Base-by-base conservation (phyloP, 2,113 vertebrate species). In the Pyrgilauda ruficollis region DNA sequence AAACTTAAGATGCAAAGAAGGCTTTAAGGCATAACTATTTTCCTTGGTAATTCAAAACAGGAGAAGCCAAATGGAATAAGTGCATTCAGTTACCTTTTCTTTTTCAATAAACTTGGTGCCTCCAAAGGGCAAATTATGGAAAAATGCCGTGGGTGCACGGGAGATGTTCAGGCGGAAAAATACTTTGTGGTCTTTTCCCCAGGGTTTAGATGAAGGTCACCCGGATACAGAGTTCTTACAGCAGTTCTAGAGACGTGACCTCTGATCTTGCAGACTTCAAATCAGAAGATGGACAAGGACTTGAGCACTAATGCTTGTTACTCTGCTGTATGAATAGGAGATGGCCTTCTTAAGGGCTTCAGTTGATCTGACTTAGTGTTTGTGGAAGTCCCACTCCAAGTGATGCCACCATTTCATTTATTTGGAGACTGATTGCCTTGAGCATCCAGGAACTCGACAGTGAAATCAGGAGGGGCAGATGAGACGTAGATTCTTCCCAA, bases 91-190 rank as follows among this genome's bases (percentile, higher is more conserved):
- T 67, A 70, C 75, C 22, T 62, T 92, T 93, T 93, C 23, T 87
- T 92, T 94, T 84, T 94, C 83, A 88, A 80, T 96, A 97, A 96
- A 96, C 97, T 91, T 94, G 68, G 22, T 97, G 95, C 97, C 96
- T 94, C 87, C 92, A 86, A 89, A 95, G 39, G 46, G 59, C 79
- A 93, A 89, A 92, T 92, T 89, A 88, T 96, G 96, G 97, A 97
- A 97, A 97, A 97, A 97, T 97, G 96, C 95, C 96, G 68, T 95
- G 95, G 95, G 96, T 95, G 86, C 76, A 87, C 43, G 43, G 61
- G 84, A 79, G 96, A 97, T 96, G 81, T 74, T 95, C 81, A 87
- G 85, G 62, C 2, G 94, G 95, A 96, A 95, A 96, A 96, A 94
- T 80, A 85, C 61, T 90, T 90, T 67, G 87, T 95, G 84, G 59